Percentiles rank a stretch among this genome's conserved stretches.
phyloP scores from a whole-genome alignment of 2,113 vertebrate genomes.

The Corythoichthys haematopterus region DNA sequence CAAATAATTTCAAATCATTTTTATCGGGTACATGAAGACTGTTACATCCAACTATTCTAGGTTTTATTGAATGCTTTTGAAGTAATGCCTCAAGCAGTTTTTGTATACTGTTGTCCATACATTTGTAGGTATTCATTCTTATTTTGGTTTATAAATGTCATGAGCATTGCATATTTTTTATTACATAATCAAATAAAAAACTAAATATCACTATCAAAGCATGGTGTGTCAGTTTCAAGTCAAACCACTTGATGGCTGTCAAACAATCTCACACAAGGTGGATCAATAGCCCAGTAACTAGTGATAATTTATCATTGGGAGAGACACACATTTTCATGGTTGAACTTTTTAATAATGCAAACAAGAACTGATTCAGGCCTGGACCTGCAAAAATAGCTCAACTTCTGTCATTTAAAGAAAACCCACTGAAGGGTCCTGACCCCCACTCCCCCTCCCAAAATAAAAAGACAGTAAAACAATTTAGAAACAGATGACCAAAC shows the following conservation, averaged over 20 bases:
- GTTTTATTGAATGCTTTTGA: not conserved
- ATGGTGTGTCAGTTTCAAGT: not conserved
- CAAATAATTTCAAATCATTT: not conserved
- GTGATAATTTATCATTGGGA: not conserved
- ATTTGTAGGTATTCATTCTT: not conserved
- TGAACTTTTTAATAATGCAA: not conserved
- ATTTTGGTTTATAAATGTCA: not conserved
- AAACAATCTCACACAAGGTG: not conserved
- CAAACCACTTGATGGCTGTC: constrained; percentile 29
- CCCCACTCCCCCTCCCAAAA: not conserved
- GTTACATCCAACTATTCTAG: not conserved
- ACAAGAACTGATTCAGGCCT: not conserved
- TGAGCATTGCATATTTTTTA: not conserved
- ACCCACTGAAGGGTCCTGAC: not conserved
- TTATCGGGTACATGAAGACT: not conserved
- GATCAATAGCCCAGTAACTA: too few species aligned
- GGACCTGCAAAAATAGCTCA: constrained; percentile 34
- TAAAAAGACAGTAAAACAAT: constrained; percentile 3
- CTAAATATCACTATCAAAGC: not conserved
- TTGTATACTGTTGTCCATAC: not conserved
- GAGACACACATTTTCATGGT: not conserved
- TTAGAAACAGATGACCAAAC: constrained; percentile 31
- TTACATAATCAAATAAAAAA: constrained; percentile 6
- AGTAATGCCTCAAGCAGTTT: not conserved
- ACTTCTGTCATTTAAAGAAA: not conserved